phyloP scores from a whole-genome alignment of 2,888 invertebrate genomes.

The Leistus spinibarbis region DNA sequence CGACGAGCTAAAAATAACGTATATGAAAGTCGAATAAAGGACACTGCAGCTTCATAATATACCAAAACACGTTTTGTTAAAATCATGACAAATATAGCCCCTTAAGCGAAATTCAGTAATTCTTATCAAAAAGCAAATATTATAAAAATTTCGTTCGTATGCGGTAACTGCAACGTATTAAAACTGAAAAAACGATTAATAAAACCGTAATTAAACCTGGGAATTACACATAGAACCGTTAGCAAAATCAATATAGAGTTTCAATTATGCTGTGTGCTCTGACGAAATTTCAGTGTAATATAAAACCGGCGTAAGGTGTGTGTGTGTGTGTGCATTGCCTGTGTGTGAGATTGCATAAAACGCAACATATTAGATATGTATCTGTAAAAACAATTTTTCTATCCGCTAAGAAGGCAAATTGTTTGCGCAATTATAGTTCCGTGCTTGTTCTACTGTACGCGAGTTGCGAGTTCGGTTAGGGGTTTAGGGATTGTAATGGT shows the following conservation, averaged over 20 bases:
- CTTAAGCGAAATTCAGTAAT: no score
- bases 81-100: no score
- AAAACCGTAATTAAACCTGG: neutral
- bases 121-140: no score
- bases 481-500: neutral
- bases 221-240: neutral
- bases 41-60: no score
- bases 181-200: neutral
- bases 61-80: no score
- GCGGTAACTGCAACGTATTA: neutral
- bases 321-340: no score
- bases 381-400: neutral
- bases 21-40: no score
- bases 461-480: neutral
- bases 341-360: no score
- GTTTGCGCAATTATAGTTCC: neutral
- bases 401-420: neutral
- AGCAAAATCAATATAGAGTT: neutral
- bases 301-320: neutral
- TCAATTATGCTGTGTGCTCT: no score
- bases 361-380: neutral
- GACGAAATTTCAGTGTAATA: neutral
- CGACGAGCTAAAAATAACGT: no score
- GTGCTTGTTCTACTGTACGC: neutral
- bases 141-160: no score